phyloP scores from a whole-genome alignment of 2,113 vertebrate species.

The Strix aluco region DNA sequence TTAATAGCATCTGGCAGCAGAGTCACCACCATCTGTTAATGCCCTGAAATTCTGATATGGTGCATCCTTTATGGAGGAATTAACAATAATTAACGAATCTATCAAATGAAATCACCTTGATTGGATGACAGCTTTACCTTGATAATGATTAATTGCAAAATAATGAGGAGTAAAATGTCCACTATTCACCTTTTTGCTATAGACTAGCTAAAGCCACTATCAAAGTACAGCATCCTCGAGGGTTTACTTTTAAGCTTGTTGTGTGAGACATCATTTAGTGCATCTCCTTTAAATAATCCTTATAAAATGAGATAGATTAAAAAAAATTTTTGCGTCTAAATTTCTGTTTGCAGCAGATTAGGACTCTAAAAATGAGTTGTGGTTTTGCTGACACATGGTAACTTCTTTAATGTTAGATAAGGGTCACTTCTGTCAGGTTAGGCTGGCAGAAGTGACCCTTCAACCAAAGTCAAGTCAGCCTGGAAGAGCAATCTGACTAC shows the following conservation, averaged over 20 bases:
- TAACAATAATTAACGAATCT: constrained; percentile 29
- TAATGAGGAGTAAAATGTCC: neutral
- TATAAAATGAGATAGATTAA: neutral
- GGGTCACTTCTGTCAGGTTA: neutral
- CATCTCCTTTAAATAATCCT: neutral
- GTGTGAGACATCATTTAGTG: neutral
- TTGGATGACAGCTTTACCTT: constrained; percentile 23
- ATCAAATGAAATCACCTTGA: constrained; percentile 43
- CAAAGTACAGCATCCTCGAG: neutral
- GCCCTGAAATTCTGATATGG: neutral
- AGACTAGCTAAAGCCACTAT: neutral
- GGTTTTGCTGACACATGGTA: neutral
- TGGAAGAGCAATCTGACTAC: neutral
- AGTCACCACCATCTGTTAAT: constrained; percentile 24
- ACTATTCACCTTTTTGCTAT: neutral
- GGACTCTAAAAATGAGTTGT: neutral
- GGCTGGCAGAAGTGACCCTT: neutral
- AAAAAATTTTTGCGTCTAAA: neutral
- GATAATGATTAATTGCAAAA: constrained; percentile 20
- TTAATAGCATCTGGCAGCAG: constrained; percentile 2
- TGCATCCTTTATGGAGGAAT: neutral
- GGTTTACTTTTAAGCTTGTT: neutral
- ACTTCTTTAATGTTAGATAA: neutral
- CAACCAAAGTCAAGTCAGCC: neutral
- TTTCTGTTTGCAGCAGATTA: neutral